These are phyloP conservation scores for Drosophila cracens DNA, from an alignment of 2,888 invertebrate species.

Conservation along the genomic window DNA sequence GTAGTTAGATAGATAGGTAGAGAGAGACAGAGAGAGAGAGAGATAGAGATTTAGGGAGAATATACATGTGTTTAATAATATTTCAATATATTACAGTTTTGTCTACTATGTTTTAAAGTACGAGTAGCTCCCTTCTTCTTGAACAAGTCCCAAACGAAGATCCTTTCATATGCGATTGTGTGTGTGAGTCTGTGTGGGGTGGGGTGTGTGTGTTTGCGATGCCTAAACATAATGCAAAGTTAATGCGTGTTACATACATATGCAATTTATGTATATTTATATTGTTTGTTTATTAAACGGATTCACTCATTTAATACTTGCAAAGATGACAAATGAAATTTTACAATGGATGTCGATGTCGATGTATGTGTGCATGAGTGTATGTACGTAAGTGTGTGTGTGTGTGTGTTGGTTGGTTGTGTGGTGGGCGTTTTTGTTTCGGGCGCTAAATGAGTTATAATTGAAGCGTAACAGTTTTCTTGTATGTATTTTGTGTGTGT, in stretches of 20 bases:
- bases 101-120: constrained; percentile 67
- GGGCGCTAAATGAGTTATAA: constrained; percentile 51
- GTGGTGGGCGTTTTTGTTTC: constrained; percentile 34
- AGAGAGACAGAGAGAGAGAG: constrained; percentile 6
- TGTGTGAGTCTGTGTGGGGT: neutral
- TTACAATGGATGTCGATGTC: constrained; percentile 61
- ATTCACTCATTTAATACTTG: constrained; percentile 74
- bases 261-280: constrained; percentile 31
- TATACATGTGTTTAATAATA: constrained; percentile 46
- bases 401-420: constrained; percentile 14
- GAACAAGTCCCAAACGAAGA: constrained; percentile 46
- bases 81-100: constrained; percentile 63
- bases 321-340: constrained; percentile 71
- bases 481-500: constrained; percentile 64
- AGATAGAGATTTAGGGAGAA: constrained; percentile 44
- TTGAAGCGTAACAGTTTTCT: constrained; percentile 79
- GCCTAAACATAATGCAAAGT: constrained; percentile 51
- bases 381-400: constrained; percentile 18
- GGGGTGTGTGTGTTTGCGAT: constrained; percentile 27
- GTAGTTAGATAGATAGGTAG: constrained; percentile 17
- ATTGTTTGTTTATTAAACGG: constrained; percentile 61
- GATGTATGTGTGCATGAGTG: constrained; percentile 20
- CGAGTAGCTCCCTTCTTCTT: constrained; percentile 51
- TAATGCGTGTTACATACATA: constrained; percentile 46
- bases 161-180: constrained; percentile 20